Percentiles rank a stretch among this genome's conserved stretches.
These are phyloP conservation scores for Sphaeridia pumilis DNA, from an alignment of 2,888 invertebrate genomes.

Conservation along the genomic window DNA sequence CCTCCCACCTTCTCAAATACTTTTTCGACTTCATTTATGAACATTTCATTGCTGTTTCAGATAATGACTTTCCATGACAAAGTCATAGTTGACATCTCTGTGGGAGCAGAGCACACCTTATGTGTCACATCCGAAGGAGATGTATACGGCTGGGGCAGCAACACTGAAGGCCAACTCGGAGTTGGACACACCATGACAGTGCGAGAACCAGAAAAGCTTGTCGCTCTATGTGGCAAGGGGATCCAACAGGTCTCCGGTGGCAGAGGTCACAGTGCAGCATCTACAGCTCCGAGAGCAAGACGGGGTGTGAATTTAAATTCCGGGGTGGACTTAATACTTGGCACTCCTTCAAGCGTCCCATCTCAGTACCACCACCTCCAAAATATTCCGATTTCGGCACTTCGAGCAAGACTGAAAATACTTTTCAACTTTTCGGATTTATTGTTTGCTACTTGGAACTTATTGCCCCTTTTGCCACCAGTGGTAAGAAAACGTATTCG, in stretches of 20 bases:
- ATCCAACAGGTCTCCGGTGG: constrained; percentile 49
- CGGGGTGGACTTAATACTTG: constrained; percentile 28
- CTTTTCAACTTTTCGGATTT: constrained; percentile 53
- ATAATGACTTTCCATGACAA: constrained; percentile 44
- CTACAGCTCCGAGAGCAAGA: constrained; percentile 47
- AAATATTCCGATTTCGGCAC: constrained; percentile 43
- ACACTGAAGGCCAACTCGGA: constrained; percentile 51
- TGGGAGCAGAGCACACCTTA: constrained; percentile 51
- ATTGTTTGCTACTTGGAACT: constrained; percentile 49
- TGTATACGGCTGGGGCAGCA: constrained; percentile 32
- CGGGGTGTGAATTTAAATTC: constrained; percentile 43
- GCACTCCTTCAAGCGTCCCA: constrained; percentile 44
- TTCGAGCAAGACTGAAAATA: constrained; percentile 47
- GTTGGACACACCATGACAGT: constrained; percentile 48
- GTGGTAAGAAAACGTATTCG: no score
- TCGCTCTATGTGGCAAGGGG: constrained; percentile 45
- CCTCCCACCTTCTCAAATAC: not conserved
- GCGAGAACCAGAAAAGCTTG: constrained; percentile 47
- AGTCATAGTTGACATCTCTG: constrained; percentile 48
- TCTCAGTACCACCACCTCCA: constrained; percentile 48
- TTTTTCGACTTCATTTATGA: not conserved
- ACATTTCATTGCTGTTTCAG: no score
- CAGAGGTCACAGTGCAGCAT: constrained; percentile 51
- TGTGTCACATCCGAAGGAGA: constrained; percentile 37
- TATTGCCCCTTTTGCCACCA: constrained; percentile 43